A percentile compares a stretch with the other conserved stretches of the same genome.
Conservation (phyloP, 2,797 vertebrate species). For the Mycteria americana region DNA sequence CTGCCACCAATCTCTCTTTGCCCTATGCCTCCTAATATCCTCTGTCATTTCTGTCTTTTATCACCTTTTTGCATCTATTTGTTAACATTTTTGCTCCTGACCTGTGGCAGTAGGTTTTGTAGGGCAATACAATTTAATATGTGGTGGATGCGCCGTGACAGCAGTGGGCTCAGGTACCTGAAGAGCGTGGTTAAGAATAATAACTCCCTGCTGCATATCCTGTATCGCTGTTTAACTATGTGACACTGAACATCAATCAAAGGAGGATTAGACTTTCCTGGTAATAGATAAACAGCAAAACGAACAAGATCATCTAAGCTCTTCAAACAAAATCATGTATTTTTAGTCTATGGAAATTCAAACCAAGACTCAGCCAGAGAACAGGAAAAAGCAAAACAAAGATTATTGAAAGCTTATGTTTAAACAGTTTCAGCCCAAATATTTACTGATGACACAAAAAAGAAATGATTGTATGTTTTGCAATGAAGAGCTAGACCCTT, state of each 20-base stretch:
- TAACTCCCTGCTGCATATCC: neutral
- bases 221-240: neutral
- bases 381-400: neutral
- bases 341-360: conserved; percentile 7
- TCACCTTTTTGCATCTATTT: neutral
- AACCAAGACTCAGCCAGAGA: neutral
- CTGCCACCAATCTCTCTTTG: neutral
- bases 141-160: neutral
- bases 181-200: neutral
- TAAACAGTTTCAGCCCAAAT: conserved; percentile 51
- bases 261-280: neutral
- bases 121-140: neutral
- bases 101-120: neutral
- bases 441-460: conserved; percentile 39
- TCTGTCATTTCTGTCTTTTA: neutral
- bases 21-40: neutral
- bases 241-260: neutral
- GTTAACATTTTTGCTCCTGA: neutral
- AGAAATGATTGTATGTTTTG: neutral
- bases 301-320: neutral
- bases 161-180: neutral
- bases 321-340: neutral
- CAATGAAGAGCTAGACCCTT: neutral
- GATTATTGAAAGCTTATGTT: conserved; percentile 58
- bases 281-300: conserved; percentile 24